A percentile compares a stretch with the other conserved stretches of the same genome.
These are phyloP conservation scores for Microcaecilia unicolor DNA, from an alignment of 2,797 vertebrate species.

Conservation along the genomic window DNA sequence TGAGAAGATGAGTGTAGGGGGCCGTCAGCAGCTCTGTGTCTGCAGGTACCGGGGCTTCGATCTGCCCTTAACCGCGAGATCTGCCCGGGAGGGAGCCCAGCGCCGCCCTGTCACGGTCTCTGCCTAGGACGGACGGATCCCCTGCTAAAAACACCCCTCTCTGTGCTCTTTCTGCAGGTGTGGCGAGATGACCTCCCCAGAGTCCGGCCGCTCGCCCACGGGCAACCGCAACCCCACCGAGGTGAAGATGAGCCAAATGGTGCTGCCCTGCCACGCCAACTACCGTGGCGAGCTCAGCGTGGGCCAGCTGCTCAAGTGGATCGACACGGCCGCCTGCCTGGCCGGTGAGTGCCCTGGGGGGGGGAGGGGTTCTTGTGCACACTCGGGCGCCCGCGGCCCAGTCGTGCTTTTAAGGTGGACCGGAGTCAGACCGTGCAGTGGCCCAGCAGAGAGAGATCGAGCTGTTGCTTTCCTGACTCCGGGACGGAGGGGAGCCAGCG, in stretches of 20 bases:
- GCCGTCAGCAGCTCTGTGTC: too few relatives aligned
- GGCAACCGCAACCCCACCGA: conserved; percentile 72
- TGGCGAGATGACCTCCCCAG: conserved; percentile 9
- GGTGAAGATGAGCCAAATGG: conserved; percentile 94
- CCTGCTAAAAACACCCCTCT: too few relatives aligned
- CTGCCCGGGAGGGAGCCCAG: background rate
- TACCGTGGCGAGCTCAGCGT: conserved; percentile 77
- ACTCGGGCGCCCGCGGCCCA: too few relatives aligned
- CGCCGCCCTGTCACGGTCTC: background rate
- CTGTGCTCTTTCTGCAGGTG: background rate
- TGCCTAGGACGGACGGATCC: too few relatives aligned
- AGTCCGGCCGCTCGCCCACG: conserved; percentile 1
- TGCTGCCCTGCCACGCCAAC: conserved; percentile 87
- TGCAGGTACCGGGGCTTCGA: too few relatives aligned
- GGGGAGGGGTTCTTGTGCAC: too few relatives aligned
- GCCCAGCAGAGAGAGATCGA: too few relatives aligned
- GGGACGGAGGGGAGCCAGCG: too few relatives aligned
- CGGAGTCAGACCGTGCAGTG: too few relatives aligned
- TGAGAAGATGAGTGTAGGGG: too few relatives aligned
- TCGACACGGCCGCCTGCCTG: conserved; percentile 89
- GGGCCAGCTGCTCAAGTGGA: conserved; percentile 94
- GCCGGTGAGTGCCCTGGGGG: conserved; percentile 63
- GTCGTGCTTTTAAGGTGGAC: conserved; percentile 1
- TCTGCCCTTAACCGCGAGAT: too few relatives aligned
- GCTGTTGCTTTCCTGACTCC: too few relatives aligned